Evolutionary conservation across 2,113 vertebrate species (phyloP), one percentile per base, ranked within the genome.

Genomic region (Struthio camelus): DNA sequence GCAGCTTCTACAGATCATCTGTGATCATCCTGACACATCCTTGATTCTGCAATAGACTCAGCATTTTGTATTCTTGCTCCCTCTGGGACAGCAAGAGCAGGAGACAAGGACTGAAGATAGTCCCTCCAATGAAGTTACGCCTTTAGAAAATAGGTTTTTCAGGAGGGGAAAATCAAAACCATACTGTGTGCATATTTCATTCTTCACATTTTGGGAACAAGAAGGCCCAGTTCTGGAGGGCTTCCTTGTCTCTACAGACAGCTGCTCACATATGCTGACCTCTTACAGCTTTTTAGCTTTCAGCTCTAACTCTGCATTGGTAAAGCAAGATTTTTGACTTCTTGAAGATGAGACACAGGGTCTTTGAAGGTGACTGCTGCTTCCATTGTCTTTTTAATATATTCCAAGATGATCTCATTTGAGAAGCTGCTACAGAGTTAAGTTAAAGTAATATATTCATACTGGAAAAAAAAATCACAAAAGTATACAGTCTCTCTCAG

Each of bases 221-320:
- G 94, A 81, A 32, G 38, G 66, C 48, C 32, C 87, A 80, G 2
- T 80, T 96, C 62, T 89, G 32, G 25, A 34, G 58, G 56, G 44
- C 44, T 85, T 85, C 73, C 79, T 80, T 94, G 79, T 95, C 70
- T 96, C 70, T 82, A 46, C 30, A 93, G 87, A 65, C 76, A 92
- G 59, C 54, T 95, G 72, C 50, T 92, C 13, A 16, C 38, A 73
- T 54, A 61, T 62, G 40, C 30, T 6, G 59, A 71, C 80, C 72
- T 86, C 71, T 78, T 48, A 36, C 23, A 86, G 72, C 30, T 84
- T 93, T 88, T 85, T 80, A 86, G 76, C 32, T 82, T 93, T 92
- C 59, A 69, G n/a, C 15, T 93, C 85, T 44, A 85, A 51, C 13
- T 93, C 69, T 85, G 30, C 50, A 53, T 14, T 58, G 53, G 40